A percentile compares a stretch with the other conserved stretches of the same genome.
These are phyloP conservation scores for Amia ocellicauda DNA, from an alignment of 2,113 vertebrate species.

Conservation along the genomic window DNA sequence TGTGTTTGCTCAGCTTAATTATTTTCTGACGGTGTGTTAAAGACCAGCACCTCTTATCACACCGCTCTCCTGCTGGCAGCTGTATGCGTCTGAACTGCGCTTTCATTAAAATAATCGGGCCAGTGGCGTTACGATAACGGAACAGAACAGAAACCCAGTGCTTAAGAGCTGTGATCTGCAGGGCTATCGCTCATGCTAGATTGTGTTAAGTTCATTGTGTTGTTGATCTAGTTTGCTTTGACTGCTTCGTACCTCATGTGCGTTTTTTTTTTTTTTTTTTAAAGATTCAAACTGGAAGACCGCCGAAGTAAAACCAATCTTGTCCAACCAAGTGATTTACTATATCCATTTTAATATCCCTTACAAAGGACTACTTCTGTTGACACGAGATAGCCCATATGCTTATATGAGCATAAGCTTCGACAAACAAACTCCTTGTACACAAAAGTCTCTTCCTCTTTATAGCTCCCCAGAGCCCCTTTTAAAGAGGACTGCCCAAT, in stretches of 20 bases:
- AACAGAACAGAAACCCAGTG: not conserved
- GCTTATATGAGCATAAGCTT: not conserved
- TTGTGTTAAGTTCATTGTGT: too few species aligned
- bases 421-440: not conserved
- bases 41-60: conserved; percentile 13
- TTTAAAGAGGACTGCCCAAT: not conserved
- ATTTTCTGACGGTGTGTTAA: conserved; percentile 19
- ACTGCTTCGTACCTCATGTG: too few species aligned
- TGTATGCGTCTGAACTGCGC: conserved; percentile 16
- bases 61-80: not conserved
- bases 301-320: too few species aligned
- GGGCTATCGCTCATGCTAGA: too few species aligned
- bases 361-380: not conserved
- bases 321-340: not conserved
- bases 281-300: too few species aligned
- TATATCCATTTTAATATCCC: not conserved
- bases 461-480: not conserved
- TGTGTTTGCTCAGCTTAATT: conserved; percentile 25
- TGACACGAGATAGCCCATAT: not conserved
- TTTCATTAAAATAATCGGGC: conserved; percentile 17
- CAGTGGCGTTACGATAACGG: conserved; percentile 3
- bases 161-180: not conserved
- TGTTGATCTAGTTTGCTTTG: too few species aligned
- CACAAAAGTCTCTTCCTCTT: not conserved
- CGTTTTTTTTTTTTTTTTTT: too few species aligned